Evolutionary conservation across 2,888 invertebrate genomes (phyloP).

Genomic region (Plebejus argus): DNA sequence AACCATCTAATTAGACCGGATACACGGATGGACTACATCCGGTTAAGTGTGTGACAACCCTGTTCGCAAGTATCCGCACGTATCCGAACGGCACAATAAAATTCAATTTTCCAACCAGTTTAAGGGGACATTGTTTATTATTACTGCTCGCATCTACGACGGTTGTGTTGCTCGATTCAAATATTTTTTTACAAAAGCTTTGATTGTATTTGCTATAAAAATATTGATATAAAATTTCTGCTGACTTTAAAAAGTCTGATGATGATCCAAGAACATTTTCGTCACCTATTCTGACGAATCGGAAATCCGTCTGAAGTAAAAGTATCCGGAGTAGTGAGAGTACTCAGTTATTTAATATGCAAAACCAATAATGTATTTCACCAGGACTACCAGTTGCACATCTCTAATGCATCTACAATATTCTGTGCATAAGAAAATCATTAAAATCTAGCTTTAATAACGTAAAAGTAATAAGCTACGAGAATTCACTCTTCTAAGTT

Average conservation of each 20-base stretch:
- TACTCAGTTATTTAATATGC: background rate
- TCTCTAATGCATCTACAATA: background rate
- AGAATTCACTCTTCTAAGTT: background rate
- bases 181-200: slow-evolving; percentile 13
- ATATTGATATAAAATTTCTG: slow-evolving; percentile 1
- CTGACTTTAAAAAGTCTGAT: background rate
- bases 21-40: background rate
- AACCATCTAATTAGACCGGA: background rate
- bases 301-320: background rate
- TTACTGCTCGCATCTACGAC: slow-evolving; percentile 7
- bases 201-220: background rate
- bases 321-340: background rate
- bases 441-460: background rate
- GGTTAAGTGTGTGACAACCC: background rate
- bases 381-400: background rate
- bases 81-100: slow-evolving; percentile 28
- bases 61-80: slow-evolving; percentile 15
- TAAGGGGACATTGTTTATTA: slow-evolving; percentile 28
- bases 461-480: background rate
- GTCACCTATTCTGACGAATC: too few relatives aligned
- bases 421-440: background rate
- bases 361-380: background rate
- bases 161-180: slow-evolving; percentile 11
- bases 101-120: slow-evolving; percentile 32
- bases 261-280: background rate